Evolutionary conservation across 2,888 invertebrate species (phyloP).

Genomic region (Ormyrus rosae): DNA sequence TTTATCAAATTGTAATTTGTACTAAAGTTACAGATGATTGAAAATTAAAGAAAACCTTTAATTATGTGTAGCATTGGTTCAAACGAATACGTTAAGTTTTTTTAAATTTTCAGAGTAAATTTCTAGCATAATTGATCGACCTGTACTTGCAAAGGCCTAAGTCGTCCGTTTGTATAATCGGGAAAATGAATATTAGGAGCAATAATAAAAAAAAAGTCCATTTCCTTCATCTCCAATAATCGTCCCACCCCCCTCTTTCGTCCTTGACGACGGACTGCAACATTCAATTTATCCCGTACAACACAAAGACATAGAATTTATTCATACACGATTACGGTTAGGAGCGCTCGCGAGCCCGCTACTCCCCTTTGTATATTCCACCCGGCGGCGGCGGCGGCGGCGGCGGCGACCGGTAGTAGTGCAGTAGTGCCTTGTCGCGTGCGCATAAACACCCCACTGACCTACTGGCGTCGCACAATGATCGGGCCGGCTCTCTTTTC

Average conservation of each 20-base stretch:
- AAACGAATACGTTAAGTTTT: too few relatives aligned
- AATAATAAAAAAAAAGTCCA: not conserved
- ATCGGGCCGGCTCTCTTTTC: not conserved
- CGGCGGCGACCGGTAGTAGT: not conserved
- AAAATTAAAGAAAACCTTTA: too few relatives aligned
- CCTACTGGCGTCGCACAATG: conserved; percentile 42
- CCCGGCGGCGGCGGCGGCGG: not conserved
- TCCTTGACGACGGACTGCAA: not conserved
- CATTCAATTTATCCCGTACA: conserved; percentile 1
- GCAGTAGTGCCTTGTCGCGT: too few relatives aligned
- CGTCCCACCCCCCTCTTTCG: too few relatives aligned
- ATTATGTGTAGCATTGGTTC: too few relatives aligned
- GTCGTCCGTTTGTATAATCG: too few relatives aligned
- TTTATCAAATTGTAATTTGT: too few relatives aligned
- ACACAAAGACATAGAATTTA: not conserved
- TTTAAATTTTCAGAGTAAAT: too few relatives aligned
- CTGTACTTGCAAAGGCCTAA: too few relatives aligned
- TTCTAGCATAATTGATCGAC: too few relatives aligned
- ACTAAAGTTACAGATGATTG: too few relatives aligned
- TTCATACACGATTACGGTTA: not conserved
- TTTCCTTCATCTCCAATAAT: too few relatives aligned
- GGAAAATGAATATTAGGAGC: not conserved
- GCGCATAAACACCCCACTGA: conserved; percentile 42
- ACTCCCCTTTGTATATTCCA: conserved; percentile 33
- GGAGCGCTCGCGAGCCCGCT: not conserved